These are phyloP conservation scores for Orthosia incerta DNA, from an alignment of 2,888 invertebrate species.

Conservation along the genomic window DNA sequence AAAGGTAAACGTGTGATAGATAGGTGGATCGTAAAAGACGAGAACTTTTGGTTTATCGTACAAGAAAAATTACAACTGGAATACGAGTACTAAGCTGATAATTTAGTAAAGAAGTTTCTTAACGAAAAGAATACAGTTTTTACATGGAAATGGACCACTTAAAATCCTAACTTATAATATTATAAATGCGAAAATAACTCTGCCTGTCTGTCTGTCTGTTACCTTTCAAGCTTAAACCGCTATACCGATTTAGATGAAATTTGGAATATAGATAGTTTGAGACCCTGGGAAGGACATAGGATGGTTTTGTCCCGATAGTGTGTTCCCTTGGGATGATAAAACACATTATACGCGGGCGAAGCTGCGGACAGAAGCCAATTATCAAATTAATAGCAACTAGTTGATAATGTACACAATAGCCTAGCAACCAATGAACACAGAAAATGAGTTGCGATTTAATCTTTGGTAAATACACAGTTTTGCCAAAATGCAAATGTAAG, in stretches of 20 bases:
- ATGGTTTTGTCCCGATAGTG: too few species aligned
- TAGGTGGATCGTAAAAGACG: slow-evolving; percentile 36
- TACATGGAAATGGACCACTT: neutral
- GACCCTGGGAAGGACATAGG: too few species aligned
- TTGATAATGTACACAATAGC: neutral
- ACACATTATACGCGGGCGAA: too few species aligned
- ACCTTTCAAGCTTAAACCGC: too few species aligned
- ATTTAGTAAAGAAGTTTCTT: neutral
- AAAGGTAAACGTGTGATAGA: slow-evolving; percentile 29
- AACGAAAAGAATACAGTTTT: neutral
- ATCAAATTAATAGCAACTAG: neutral
- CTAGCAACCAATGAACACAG: neutral
- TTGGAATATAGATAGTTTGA: too few species aligned
- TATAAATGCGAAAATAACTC: too few species aligned
- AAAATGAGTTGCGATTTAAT: neutral
- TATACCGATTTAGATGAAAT: too few species aligned
- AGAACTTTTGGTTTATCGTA: slow-evolving; percentile 32
- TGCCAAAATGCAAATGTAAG: neutral
- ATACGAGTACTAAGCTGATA: neutral
- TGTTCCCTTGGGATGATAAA: too few species aligned
- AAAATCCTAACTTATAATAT: too few species aligned
- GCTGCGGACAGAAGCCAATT: too few species aligned
- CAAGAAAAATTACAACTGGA: slow-evolving; percentile 23
- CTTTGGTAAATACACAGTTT: neutral
- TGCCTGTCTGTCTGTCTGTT: too few species aligned